Evolutionary conservation across 2,113 vertebrate genomes (phyloP).

Genomic region (Calonectris borealis): DNA sequence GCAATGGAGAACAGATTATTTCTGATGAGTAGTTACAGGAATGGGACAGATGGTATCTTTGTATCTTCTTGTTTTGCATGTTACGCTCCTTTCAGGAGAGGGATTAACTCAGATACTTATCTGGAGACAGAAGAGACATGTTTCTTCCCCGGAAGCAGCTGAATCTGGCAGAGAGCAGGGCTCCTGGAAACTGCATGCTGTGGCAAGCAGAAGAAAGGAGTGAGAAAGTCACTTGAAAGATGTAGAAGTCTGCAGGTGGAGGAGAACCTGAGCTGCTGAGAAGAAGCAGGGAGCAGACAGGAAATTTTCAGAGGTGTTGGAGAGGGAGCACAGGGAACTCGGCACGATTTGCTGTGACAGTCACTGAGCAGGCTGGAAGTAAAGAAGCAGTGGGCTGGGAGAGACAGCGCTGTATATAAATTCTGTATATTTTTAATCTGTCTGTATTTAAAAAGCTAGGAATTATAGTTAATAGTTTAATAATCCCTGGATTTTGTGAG

Average conservation of each 20-base stretch:
- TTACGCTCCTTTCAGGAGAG: background rate
- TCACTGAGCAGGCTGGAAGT: background rate
- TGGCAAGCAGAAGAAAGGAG: background rate
- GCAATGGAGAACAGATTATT: background rate
- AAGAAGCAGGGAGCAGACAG: background rate
- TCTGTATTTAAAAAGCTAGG: background rate
- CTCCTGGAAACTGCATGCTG: background rate
- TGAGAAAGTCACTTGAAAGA: conserved; percentile 7
- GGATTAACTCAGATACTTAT: background rate
- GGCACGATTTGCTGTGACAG: background rate
- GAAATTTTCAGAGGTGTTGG: background rate
- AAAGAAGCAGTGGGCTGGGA: background rate
- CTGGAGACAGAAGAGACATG: background rate
- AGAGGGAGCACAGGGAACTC: background rate
- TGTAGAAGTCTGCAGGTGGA: conserved; percentile 7
- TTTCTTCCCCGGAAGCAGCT: background rate
- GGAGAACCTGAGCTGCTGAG: background rate
- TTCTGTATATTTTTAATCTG: background rate
- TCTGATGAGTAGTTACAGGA: background rate
- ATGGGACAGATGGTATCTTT: background rate
- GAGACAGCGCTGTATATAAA: background rate
- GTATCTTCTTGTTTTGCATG: background rate
- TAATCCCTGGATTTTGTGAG: background rate
- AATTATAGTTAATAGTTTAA: background rate
- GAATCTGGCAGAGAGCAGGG: background rate